Conservation (phyloP, 1,140 invertebrate species). For the Drosophila chauvacae region DNA sequence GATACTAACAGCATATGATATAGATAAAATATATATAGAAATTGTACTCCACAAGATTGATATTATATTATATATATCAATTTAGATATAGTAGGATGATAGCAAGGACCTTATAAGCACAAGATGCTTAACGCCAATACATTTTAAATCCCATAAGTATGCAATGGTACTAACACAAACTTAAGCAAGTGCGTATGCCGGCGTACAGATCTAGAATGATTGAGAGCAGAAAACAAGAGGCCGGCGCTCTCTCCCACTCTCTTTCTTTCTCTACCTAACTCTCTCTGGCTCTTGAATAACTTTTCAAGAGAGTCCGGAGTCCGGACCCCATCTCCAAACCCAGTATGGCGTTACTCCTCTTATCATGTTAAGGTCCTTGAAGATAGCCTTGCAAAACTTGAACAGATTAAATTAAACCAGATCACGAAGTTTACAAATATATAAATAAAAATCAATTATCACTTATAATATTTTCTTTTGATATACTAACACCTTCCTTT, state of each 20-base stretch:
- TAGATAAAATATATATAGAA: constrained; percentile 1
- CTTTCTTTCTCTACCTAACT: no score
- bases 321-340: no score
- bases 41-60: background rate
- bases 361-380: background rate
- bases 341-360: background rate
- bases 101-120: background rate
- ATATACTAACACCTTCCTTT: background rate
- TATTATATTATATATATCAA: background rate
- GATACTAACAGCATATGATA: background rate
- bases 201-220: no score
- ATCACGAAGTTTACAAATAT: background rate
- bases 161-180: no score
- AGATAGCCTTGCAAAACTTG: background rate
- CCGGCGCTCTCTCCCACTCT: no score
- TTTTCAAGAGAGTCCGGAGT: no score
- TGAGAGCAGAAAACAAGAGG: no score
- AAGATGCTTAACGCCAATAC: background rate
- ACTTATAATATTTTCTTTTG: background rate
- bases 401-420: background rate
- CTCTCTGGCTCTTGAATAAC: no score
- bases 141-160: no score
- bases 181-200: no score
- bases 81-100: constrained; percentile 1
- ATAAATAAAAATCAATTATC: background rate